A percentile compares a stretch with the other conserved stretches of the same genome.
These are phyloP conservation scores for Patella vulgata DNA, from an alignment of 1,140 invertebrate species.

Conservation along the genomic window DNA sequence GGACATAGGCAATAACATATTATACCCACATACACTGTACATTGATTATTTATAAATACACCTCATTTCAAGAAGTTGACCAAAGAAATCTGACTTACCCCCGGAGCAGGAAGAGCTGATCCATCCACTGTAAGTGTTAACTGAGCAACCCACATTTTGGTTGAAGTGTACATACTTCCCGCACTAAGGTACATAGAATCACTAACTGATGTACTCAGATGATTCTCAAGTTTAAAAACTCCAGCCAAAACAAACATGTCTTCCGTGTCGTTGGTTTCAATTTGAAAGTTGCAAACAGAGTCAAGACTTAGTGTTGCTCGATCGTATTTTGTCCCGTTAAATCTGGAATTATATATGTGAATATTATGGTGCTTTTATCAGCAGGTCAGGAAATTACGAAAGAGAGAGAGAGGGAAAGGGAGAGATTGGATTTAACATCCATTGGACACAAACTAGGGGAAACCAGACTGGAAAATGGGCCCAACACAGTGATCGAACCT, in stretches of 20 bases:
- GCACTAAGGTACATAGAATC: constrained; percentile 35
- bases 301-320: constrained; percentile 33
- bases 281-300: constrained; percentile 41
- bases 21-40: no score
- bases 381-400: constrained; percentile 12
- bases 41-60: no score
- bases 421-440: no score
- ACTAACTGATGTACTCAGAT: constrained; percentile 18
- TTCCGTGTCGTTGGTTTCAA: constrained; percentile 13
- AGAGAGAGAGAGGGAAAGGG: not conserved
- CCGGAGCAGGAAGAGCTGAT: not conserved
- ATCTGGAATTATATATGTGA: no score
- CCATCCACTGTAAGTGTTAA: constrained; percentile 10
- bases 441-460: no score
- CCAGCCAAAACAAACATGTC: constrained; percentile 33
- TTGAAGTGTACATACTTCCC: constrained; percentile 36
- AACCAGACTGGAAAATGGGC: no score
- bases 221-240: constrained; percentile 36
- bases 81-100: no score
- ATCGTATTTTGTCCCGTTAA: constrained; percentile 33
- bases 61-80: no score
- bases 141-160: constrained; percentile 48
- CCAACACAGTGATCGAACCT: no score
- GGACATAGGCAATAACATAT: no score
- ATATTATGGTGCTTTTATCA: no score